Evolutionary conservation across 2,888 invertebrate species (phyloP), one percentile per base, ranked within the genome.

Genomic region (Brenthis ino): DNA sequence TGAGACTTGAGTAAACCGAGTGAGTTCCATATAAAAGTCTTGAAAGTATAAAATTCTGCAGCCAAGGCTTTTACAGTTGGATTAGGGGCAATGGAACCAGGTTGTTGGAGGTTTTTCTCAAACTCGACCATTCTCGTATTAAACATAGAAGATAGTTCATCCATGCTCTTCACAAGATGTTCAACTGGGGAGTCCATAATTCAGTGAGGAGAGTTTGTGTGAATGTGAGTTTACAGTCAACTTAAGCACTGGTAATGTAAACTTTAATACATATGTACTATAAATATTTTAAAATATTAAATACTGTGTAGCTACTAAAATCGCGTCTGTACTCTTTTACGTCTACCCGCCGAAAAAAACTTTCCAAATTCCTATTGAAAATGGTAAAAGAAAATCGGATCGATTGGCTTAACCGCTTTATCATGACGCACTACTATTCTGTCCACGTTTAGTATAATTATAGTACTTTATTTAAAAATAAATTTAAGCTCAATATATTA

Each of bases 71-170:
- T 53, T 4, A 33, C 16, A 4, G 37, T 53, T 11, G 33, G n/a
- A 12, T 13, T 54, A 8, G 63, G 1, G 4, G 53, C 13, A 11
- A 14, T 6, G 2, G 53, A 11, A 33, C 51, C 20, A 12, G 61
- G 11, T 28, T 20, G 57, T 37, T 33, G 12, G 8, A 57, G 5
- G 4, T 43, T 43, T 20, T 57, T 57, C 16, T 57, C 16, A 16
- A 43, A 57, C 13, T 57, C 57, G 8, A 33, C 43, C 57, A 57
- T 43, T 16, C 57, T 14, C 0, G 12, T 14, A n/a, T 12, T 6
- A 57, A 57, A 57, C 43, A 57, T 47, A 57, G 57, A 37, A 37
- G 54, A 54, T 14, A 63, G 53, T 14, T 54, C 37, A 5, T 64
- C 63, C 47, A 64, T 64, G 11, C 14, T 64, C 11, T 64, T 53